Conservation (phyloP, 2,888 invertebrate genomes). For the Hypselothyrea guttata region DNA sequence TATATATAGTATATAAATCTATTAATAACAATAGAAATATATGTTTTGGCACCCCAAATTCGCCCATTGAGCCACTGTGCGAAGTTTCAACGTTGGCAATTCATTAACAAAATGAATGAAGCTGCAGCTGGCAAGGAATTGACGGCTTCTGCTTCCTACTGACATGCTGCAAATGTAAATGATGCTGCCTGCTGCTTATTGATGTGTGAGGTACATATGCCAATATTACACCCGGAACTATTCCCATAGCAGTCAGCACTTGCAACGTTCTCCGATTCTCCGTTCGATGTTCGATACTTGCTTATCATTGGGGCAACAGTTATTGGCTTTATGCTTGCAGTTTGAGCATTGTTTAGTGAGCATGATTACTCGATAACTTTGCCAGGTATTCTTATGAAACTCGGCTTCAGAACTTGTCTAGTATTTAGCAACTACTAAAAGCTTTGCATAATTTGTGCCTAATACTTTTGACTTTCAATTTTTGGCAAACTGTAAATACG, state of each 20-base stretch:
- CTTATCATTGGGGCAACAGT: too few species aligned
- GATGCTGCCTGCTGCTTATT: conserved; percentile 47
- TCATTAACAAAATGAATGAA: conserved; percentile 71
- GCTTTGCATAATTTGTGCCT: conserved; percentile 66
- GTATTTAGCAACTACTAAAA: conserved; percentile 43
- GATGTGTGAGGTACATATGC: conserved; percentile 29
- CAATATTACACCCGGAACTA: conserved; percentile 1
- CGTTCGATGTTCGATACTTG: too few species aligned
- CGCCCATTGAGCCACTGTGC: too few species aligned
- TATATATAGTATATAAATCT: too few species aligned
- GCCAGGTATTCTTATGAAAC: too few species aligned
- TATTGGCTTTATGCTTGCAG: too few species aligned
- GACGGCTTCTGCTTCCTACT: conserved; percentile 36
- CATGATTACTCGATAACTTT: too few species aligned
- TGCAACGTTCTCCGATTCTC: too few species aligned
- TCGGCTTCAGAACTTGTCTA: too few species aligned
- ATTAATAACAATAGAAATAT: too few species aligned
- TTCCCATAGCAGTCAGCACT: not conserved
- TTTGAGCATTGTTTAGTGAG: too few species aligned
- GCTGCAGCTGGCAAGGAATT: conserved; percentile 49
- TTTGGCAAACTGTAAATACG: conserved; percentile 37
- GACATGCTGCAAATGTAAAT: conserved; percentile 46
- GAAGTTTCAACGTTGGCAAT: conserved; percentile 58
- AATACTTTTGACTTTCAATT: conserved; percentile 66
- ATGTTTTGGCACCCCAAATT: too few species aligned